A percentile compares a stretch with the other conserved stretches of the same genome.
phyloP scores from a whole-genome alignment of 2,888 invertebrate genomes.

The Linnaemya tessellans region DNA sequence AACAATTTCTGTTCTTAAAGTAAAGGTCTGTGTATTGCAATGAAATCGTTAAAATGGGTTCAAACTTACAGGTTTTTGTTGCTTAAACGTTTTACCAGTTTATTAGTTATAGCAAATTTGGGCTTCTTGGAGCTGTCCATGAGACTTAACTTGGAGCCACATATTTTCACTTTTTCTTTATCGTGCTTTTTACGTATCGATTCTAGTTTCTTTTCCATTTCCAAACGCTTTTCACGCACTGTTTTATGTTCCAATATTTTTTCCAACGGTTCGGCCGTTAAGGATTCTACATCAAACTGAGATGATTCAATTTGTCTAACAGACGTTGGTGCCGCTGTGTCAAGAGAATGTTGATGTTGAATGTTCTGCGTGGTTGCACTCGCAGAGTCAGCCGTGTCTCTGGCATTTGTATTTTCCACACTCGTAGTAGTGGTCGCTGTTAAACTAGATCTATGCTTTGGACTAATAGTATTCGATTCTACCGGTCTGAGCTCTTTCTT shows the following conservation, averaged over 20 bases:
- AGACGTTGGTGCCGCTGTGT: slow-evolving; percentile 81
- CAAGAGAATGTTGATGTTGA: slow-evolving; percentile 82
- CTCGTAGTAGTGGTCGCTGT: slow-evolving; percentile 79
- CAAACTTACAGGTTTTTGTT: slow-evolving; percentile 90
- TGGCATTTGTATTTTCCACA: slow-evolving; percentile 75
- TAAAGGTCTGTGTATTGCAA: slow-evolving; percentile 69
- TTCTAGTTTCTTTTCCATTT: slow-evolving; percentile 95
- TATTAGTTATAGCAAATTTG: slow-evolving; percentile 90
- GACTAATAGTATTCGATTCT: slow-evolving; percentile 83
- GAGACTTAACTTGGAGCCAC: slow-evolving; percentile 85
- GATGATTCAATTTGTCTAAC: slow-evolving; percentile 80
- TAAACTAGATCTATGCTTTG: slow-evolving; percentile 84
- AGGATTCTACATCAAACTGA: slow-evolving; percentile 81
- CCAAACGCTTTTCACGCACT: slow-evolving; percentile 91
- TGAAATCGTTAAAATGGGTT: slow-evolving; percentile 28
- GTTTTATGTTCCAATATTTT: slow-evolving; percentile 91
- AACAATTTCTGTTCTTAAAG: slow-evolving; percentile 82
- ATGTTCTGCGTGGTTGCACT: slow-evolving; percentile 77
- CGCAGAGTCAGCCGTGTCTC: slow-evolving; percentile 77
- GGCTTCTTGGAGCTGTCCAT: slow-evolving; percentile 86
- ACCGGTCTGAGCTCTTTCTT: slow-evolving; percentile 82
- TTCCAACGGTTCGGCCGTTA: slow-evolving; percentile 91
- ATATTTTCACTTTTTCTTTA: slow-evolving; percentile 87
- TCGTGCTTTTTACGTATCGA: slow-evolving; percentile 91
- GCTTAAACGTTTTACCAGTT: slow-evolving; percentile 89